A percentile compares a stretch with the other conserved stretches of the same genome.
These are phyloP conservation scores for Uropetala carovei DNA, from an alignment of 2,888 invertebrate genomes.

Conservation along the genomic window DNA sequence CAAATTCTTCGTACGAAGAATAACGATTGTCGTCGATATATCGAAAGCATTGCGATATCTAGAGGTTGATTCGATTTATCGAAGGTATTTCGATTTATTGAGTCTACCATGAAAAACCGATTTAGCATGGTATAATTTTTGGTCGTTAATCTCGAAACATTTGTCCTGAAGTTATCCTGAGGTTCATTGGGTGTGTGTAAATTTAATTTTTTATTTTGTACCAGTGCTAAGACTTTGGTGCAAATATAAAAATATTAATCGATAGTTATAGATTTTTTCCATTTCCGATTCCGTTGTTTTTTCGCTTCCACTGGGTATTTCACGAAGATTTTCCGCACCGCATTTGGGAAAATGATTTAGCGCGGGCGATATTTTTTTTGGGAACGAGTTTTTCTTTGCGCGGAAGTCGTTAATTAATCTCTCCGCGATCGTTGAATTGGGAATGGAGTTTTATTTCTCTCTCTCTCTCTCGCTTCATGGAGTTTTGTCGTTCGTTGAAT, in stretches of 20 bases:
- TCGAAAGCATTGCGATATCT: no score
- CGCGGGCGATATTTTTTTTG: slow-evolving; percentile 42
- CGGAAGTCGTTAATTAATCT: slow-evolving; percentile 60
- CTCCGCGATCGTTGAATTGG: slow-evolving; percentile 54
- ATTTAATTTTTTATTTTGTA: no score
- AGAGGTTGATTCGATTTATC: no score
- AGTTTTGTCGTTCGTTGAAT: slow-evolving; percentile 28
- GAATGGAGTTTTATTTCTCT: slow-evolving; percentile 49
- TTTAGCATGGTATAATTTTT: no score
- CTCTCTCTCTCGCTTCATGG: slow-evolving; percentile 15
- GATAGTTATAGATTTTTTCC: not conserved
- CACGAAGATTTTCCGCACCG: slow-evolving; percentile 20
- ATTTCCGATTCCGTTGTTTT: not conserved
- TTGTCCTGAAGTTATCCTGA: no score
- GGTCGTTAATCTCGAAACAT: no score
- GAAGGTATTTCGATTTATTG: no score
- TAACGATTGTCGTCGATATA: no score
- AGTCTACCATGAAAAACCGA: no score
- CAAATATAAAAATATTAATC: not conserved
- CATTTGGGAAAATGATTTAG: slow-evolving; percentile 50
- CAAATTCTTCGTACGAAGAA: no score
- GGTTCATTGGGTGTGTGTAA: no score
- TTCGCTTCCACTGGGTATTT: slow-evolving; percentile 2
- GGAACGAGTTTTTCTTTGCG: slow-evolving; percentile 34
- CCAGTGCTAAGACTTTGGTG: no score